Conservation (phyloP, 2,888 invertebrate genomes). For the Eupithecia inturbata region DNA sequence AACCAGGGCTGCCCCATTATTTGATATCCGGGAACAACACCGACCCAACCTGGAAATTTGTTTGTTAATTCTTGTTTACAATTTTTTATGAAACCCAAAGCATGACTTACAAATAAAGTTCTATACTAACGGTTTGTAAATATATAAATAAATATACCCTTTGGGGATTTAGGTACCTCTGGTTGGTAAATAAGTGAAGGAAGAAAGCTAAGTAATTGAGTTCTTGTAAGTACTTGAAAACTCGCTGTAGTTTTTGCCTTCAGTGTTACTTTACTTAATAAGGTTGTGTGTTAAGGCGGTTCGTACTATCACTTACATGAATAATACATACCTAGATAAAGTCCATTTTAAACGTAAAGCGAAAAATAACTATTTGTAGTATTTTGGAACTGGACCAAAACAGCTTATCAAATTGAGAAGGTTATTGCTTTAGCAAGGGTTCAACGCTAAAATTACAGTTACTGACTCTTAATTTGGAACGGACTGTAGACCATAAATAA, state of each 20-base stretch:
- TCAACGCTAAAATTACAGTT: background rate
- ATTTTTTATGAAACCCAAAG: slow-evolving; percentile 28
- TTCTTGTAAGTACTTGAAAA: background rate
- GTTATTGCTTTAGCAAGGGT: background rate
- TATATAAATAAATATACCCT: slow-evolving; percentile 5
- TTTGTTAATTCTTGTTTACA: slow-evolving; percentile 18
- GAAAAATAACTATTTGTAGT: background rate
- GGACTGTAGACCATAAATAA: background rate
- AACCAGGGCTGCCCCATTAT: slow-evolving; percentile 3
- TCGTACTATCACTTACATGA: background rate
- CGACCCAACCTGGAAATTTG: slow-evolving; percentile 12
- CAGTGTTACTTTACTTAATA: background rate
- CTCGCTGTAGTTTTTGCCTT: slow-evolving; percentile 5
- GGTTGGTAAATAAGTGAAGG: slow-evolving; percentile 18
- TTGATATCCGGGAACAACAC: slow-evolving; percentile 1
- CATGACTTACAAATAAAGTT: slow-evolving; percentile 22
- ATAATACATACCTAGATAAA: background rate
- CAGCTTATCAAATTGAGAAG: no score
- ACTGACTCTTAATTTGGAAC: background rate
- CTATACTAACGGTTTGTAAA: slow-evolving; percentile 24
- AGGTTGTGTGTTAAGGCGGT: background rate
- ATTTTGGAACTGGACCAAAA: background rate
- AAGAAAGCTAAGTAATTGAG: slow-evolving; percentile 20
- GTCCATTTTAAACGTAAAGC: background rate
- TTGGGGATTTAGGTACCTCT: slow-evolving; percentile 7